phyloP scores from a whole-genome alignment of 2,888 invertebrate species.

The Ischnura elegans region DNA sequence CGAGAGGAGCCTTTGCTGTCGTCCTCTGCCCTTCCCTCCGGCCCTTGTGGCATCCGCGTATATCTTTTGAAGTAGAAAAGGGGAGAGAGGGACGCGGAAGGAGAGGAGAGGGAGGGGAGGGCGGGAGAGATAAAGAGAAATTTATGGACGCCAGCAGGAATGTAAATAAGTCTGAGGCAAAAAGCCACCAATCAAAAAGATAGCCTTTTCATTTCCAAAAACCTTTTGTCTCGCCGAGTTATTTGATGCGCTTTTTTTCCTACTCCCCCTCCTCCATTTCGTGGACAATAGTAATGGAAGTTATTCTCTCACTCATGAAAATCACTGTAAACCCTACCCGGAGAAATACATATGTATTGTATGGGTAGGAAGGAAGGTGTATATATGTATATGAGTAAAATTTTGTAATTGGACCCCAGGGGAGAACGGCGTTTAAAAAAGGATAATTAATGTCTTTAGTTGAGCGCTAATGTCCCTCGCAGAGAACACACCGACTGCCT shows the following conservation, averaged over 20 bases:
- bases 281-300: constrained; percentile 21
- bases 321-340: background rate
- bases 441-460: background rate
- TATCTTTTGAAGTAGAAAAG: constrained; percentile 28
- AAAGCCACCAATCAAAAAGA: constrained; percentile 35
- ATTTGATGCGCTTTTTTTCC: background rate
- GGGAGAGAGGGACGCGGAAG: too few species aligned
- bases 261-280: background rate
- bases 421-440: background rate
- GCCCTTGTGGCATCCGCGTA: too few species aligned
- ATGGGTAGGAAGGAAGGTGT: too few species aligned
- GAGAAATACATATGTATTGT: background rate
- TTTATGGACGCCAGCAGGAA: constrained; percentile 31
- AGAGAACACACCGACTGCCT: background rate
- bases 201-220: constrained; percentile 31
- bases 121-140: constrained; percentile 10
- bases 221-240: constrained; percentile 28
- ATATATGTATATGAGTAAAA: background rate
- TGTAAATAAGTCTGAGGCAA: constrained; percentile 31
- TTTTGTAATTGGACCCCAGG: constrained; percentile 18
- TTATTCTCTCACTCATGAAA: constrained; percentile 34
- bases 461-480: background rate
- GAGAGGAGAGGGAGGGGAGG: background rate
- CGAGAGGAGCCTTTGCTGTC: background rate
- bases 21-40: background rate